phyloP scores from a whole-genome alignment of 2,797 vertebrate genomes.

The Sebastes oblongus region DNA sequence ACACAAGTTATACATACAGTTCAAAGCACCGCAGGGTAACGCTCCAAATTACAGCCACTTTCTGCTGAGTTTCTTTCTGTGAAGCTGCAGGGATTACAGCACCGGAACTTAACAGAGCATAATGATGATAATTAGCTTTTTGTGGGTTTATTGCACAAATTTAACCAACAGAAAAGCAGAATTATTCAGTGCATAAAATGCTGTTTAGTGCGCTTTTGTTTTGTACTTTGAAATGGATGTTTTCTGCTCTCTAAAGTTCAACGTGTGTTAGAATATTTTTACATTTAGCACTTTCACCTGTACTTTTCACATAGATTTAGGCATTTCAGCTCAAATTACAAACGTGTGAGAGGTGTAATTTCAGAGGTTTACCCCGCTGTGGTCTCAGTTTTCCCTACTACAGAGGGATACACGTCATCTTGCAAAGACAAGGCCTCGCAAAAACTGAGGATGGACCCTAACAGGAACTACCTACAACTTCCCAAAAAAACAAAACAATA shows the following conservation, averaged over 20 bases:
- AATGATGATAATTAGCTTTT: not conserved
- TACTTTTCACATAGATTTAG: not conserved
- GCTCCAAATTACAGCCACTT: constrained; percentile 25
- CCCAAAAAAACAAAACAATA: not conserved
- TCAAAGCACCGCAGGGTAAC: constrained; percentile 83
- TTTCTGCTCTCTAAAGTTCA: not conserved
- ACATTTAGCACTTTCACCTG: not conserved
- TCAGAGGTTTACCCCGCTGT: constrained; percentile 43
- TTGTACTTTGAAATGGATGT: not conserved
- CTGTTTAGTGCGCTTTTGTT: not conserved
- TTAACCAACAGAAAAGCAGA: constrained; percentile 3
- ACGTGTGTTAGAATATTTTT: not conserved
- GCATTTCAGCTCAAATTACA: not conserved
- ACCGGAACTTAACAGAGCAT: not conserved
- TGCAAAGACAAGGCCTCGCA: constrained; percentile 93
- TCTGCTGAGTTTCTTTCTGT: not conserved
- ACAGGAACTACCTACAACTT: constrained; percentile 84
- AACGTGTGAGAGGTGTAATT: not conserved
- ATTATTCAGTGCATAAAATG: constrained; percentile 41
- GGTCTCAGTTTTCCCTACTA: constrained; percentile 86
- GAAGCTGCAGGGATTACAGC: constrained; percentile 33
- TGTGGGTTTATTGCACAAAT: not conserved
- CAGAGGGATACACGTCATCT: constrained; percentile 84
- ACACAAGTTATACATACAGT: constrained; percentile 86
- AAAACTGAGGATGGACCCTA: constrained; percentile 88